phyloP scores from a whole-genome alignment of 2,113 vertebrate species.

The Carassius gibelio region DNA sequence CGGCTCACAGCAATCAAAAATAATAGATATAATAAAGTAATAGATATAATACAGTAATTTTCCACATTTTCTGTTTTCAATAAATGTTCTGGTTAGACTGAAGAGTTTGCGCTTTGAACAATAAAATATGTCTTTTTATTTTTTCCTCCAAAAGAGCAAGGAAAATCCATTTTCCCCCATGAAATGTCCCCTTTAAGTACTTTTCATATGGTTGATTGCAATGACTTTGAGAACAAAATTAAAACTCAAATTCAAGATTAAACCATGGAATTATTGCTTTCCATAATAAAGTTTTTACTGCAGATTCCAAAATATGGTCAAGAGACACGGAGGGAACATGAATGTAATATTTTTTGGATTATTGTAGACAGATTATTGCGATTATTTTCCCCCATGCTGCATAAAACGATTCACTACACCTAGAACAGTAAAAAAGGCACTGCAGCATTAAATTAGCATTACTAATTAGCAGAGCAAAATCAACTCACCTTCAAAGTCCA shows the following conservation, averaged over 20 bases:
- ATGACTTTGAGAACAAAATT: neutral
- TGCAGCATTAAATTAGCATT: conserved; percentile 19
- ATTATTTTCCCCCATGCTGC: neutral
- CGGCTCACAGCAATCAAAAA: neutral
- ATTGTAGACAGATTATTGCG: neutral
- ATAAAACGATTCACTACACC: neutral
- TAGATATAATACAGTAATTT: neutral
- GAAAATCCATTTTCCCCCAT: neutral
- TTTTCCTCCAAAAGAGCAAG: neutral
- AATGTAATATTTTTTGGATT: neutral
- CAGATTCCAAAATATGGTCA: neutral
- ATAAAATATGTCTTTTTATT: neutral
- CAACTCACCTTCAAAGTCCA: conserved; percentile 93
- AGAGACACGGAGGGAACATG: neutral
- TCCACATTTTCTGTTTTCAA: neutral
- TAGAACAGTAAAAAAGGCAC: neutral
- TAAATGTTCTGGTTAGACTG: neutral
- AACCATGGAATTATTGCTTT: neutral
- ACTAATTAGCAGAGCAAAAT: neutral
- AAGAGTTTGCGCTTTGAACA: neutral
- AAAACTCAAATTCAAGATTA: neutral
- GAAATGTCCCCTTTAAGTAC: neutral
- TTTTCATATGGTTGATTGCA: neutral
- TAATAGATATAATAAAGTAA: too few relatives aligned
- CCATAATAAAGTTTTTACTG: neutral